phyloP scores from a whole-genome alignment of 2,113 vertebrate genomes.

The Octodon degus region DNA sequence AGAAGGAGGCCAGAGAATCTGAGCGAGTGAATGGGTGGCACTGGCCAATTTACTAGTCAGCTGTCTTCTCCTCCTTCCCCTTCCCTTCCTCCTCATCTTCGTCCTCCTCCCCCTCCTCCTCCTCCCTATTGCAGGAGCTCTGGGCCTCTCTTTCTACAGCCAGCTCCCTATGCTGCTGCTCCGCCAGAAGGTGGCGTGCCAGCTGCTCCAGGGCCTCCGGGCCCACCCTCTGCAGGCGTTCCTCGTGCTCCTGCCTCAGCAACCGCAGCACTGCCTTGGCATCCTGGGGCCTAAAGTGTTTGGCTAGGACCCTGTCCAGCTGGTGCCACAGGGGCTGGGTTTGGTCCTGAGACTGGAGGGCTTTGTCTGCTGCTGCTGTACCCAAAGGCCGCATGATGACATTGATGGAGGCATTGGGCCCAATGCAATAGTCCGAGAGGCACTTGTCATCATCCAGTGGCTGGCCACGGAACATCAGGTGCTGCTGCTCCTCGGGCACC shows the following conservation, averaged over 20 bases:
- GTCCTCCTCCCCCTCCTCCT: not conserved
- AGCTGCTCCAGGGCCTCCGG: conserved; percentile 72
- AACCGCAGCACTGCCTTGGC: conserved; percentile 46
- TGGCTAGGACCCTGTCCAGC: conserved; percentile 62
- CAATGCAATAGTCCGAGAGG: conserved; percentile 64
- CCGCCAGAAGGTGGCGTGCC: not conserved
- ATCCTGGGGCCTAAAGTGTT: conserved; percentile 70
- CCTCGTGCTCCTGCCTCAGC: conserved; percentile 56
- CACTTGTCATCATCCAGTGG: conserved; percentile 71
- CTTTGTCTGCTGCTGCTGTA: not conserved
- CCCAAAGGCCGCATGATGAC: conserved; percentile 64
- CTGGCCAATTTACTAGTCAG: not conserved
- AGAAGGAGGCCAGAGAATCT: not conserved
- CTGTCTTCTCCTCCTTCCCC: not conserved
- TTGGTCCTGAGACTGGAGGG: not conserved
- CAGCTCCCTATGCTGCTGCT: not conserved
- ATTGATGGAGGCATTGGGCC: conserved; percentile 37
- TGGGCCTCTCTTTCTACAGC: not conserved
- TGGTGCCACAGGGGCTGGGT: conserved; percentile 69
- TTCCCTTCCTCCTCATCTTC: not conserved
- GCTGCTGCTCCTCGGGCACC: conserved; percentile 63
- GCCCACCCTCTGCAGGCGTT: conserved; percentile 48
- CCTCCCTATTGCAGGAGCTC: not conserved
- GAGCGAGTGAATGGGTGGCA: not conserved
- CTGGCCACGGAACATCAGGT: conserved; percentile 69